Base-by-base conservation (phyloP, 2,113 vertebrate genomes). In the Budorcas taxicolor region DNA sequence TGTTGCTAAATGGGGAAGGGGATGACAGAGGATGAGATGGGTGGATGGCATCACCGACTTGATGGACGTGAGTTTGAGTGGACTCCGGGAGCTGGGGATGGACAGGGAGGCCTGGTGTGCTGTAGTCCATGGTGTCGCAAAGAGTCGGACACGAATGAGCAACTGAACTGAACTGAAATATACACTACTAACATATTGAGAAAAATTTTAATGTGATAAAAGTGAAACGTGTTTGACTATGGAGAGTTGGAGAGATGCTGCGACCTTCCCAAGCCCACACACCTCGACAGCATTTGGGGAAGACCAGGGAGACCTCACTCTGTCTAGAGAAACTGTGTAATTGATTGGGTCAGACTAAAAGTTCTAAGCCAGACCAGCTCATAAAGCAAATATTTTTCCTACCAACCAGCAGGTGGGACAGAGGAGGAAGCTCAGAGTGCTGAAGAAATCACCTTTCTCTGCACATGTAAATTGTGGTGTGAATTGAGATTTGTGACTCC, bases 1-100 rank as follows among this genome's bases (percentile, higher is more conserved):
- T 45, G 62, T 96, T 55, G 64, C 27, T 86, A 93, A 97, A 74
- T 40, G 10, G 67, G 5, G 67, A 74, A 40, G n/a, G 67, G 19
- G n/a, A 23, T 0, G n/a, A 40, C 67, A 40, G 36, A 25, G 36
- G 67, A 74, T 74, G n/a, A 74, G 67, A 74, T 74, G 67, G 36
- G 6, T 74, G 19, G 67, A 12, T 74, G 67, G 21, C 36, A 74
- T 74, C 36, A 3, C 67, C 0, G 3, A 40, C 67, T 74, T 5
- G 8, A 23, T 74, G n/a, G 67, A 74, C 67, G 25, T 40, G 67
- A 40, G 67, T 74, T 13, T 74, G 36, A 40, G 21, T 40, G 5
- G 40, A 25, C 36, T 71, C n/a, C 0, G 0, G 67, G 19, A 71
- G 67, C 2, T 71, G 67, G 67, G 12, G 67, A 40, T 23, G 19